Percentiles rank a stretch among this genome's conserved stretches.
These are phyloP conservation scores for Meteorus colon DNA, from an alignment of 2,888 invertebrate species.

Conservation along the genomic window DNA sequence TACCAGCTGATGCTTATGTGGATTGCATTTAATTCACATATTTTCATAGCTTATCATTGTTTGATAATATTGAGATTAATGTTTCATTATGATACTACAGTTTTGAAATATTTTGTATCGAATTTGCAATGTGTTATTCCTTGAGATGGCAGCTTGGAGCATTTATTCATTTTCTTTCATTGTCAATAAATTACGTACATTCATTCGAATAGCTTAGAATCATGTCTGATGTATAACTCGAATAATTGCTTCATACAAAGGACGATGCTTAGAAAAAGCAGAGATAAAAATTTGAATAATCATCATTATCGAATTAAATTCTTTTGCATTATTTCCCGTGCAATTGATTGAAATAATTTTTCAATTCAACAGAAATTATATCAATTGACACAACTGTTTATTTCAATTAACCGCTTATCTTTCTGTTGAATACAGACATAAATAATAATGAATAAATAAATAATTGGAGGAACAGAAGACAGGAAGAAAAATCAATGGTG, in stretches of 20 bases:
- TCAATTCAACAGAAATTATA: background rate
- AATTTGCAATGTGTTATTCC: background rate
- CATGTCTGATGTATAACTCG: too few relatives aligned
- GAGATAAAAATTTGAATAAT: too few relatives aligned
- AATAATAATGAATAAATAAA: too few relatives aligned
- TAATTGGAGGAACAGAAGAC: too few relatives aligned
- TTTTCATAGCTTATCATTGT: background rate
- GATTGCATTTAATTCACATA: background rate
- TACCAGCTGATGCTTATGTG: background rate
- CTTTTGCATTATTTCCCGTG: too few relatives aligned
- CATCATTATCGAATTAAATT: too few relatives aligned
- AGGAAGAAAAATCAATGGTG: background rate
- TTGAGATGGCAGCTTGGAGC: background rate
- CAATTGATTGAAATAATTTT: too few relatives aligned
- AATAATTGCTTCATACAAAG: too few relatives aligned
- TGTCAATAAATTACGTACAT: background rate
- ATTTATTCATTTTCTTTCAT: background rate
- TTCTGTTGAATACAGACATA: too few relatives aligned
- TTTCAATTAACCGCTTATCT: background rate
- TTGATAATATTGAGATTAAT: background rate
- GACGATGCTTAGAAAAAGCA: too few relatives aligned
- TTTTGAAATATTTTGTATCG: background rate
- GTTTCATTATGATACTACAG: background rate
- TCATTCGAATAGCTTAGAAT: background rate
- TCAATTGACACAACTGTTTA: slow-evolving; percentile 9